Base-by-base conservation (phyloP, 1,140 invertebrate genomes). In the Sminthurides bifidus region DNA sequence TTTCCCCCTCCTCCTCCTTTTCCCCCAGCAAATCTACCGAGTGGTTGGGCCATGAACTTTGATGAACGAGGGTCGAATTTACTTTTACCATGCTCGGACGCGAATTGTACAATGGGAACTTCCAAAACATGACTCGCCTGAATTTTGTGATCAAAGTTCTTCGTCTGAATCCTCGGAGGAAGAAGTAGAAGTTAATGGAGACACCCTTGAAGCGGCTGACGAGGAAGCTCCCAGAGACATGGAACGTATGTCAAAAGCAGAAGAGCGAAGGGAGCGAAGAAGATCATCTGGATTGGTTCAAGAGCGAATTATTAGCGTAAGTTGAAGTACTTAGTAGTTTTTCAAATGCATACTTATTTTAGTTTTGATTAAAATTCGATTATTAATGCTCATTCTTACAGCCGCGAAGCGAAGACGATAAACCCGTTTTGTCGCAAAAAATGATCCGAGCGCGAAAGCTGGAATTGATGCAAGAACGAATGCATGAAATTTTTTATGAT, bases 51-150 rank as follows among this genome's bases (percentile, higher is more conserved):
- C 65, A 84, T 80, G 65, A 82, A 85, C 0, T 77, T 79, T 41
- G 88, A 92, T 70, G 67, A 75, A 19, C n/a, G 80, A 86, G 40
- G 90, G 91, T 1, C 74, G 87, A 56, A 77, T 81, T 0, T 97
- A 94, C 69, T 97, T 93, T 73, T 96, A 93, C 71, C 89, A 95
- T 70, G 74, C 83, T 0, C 83, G 83, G 62, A 80, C 85, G 24
- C 79, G 87, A 52, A 76, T 85, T 65, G 81, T 87, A 2, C 90
- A 93, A 68, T 96, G 92, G 92, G 74, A 84, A 54, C 85, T 87
- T 26, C 91, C 91, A 0, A 74, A 76, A 3, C 74, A 72, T 10
- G 68, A 69, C 21, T 53, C 60, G 1, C 35, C 21, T 24, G 66
- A 68, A 19, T 17, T 21, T n/a, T 33, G 37, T 29, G 71, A 75